Evolutionary conservation across 2,888 invertebrate genomes (phyloP), one percentile per base, ranked within the genome.

Genomic region (Torymus texanus): DNA sequence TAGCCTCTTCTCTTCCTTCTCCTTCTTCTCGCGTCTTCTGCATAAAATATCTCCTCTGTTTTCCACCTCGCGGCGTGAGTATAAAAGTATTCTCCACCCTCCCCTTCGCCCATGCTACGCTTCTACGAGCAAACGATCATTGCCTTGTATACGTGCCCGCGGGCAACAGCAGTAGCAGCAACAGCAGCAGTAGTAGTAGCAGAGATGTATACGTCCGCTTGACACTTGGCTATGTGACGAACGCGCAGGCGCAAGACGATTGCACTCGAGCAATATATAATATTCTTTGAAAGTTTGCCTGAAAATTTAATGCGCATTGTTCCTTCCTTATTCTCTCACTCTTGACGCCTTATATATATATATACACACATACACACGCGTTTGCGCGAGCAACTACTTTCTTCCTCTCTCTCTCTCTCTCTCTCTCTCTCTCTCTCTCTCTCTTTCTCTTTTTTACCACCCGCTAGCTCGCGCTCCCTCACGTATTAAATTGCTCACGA

Each of bases 401-500:
- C 24, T 14, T 16, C n/a, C 14, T 16, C 66, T 66, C 16, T 2
- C 41, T 21, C 14, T 66, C 63, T 66, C 41, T 56, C 50, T 75
- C 8, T 58, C 16, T 62, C 29, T n/a, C 41, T 50, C 13, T 1
- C 76, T 68, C 58, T 70, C 59, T 68, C 63, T 74, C 76, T 21
- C 11, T 51, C 5, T 14, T 5, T 29, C 4, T 72, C 79, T 21
- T 21, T 21, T 21, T 21, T 21, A 21, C 21, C 21, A 21, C 2
- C 21, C 21, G 21, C 21, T 21, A 78, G 78, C 80, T 80, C 51
- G 68, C 73, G 29, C 74, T 81, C 67, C 62, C 78, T 67, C 75
- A 58, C 72, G 84, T 84, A 85, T 83, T 82, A 84, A 84, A 83
- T 82, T 82, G 81, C 56, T 76, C 71, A 70, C 75, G 82, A 84